Evolutionary conservation across 2,797 vertebrate species (phyloP), one percentile per base, ranked within the genome.

Genomic region (Pangasius krempfi): DNA sequence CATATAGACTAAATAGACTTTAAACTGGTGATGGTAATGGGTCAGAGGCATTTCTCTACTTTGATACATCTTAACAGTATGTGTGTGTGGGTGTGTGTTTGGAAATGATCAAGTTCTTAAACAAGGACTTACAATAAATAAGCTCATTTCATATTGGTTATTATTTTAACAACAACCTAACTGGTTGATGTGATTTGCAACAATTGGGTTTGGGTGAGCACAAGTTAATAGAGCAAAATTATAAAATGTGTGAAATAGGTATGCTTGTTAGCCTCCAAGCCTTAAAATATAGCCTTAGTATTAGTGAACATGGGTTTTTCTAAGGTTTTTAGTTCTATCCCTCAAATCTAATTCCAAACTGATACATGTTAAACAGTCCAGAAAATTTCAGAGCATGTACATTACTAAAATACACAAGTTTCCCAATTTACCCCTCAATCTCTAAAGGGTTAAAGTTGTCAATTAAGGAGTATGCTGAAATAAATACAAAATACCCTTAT

Each of bases 101-200:
- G 16, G 54, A 58, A 9, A 58, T 81, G 18, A 13, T 81, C 10
- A 58, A 37, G 18, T 33, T 27, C 81, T 60, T 27, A 40, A 82
- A 5, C 33, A 82, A 62, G 33, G 18, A 27, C n/a, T 25, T 12
- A n/a, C 20, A 62, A 44, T 64, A 13, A 58, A 60, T 40, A 84
- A 40, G 12, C 4, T 84, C 0, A 54, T 84, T 75, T 84, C 37
- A 83, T 40, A 22, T 52, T 62, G 47, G 40, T 50, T 75, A 9
- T 50, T 62, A 84, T 84, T 84, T 76, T 72, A 88, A 76, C 56
- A 88, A 76, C 56, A 84, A 27, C n/a, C 44, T 10, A 62, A 22
- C 16, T 27, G 37, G 10, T 9, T 60, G 2, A 50, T 58, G 37
- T 44, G 8, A 78, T 58, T 87, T 81, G 30, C 20, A n/a, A 30